Base-by-base conservation (phyloP, 2,113 vertebrate species). In the Pachypanchax playfairii region DNA sequence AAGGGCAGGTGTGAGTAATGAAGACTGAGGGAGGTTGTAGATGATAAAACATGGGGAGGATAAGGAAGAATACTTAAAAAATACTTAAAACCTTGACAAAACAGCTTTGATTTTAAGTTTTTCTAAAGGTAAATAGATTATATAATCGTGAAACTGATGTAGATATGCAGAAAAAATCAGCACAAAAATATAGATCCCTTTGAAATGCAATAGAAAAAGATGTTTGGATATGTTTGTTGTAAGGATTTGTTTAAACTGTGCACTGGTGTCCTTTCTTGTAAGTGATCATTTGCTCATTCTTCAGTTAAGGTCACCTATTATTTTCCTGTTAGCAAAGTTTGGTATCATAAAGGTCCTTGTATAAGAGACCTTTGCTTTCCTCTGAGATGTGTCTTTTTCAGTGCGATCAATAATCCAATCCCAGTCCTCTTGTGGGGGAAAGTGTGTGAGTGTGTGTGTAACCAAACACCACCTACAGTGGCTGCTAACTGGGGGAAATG, bases 351-450 rank as follows among this genome's bases (percentile, higher is more conserved):
- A 65, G 56, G 65, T 69, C 62, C 59, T 63, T 47, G 53, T 49
- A 62, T 51, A 55, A 75, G 31, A 79, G 71, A 78, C 59, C 58
- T 81, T 47, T 59, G 46, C 85, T 77, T 65, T 86, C 80, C 79
- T 79, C 75, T 77, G 54, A 84, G 78, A 82, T 75, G 50, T 4
- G 43, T 35, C 70, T 60, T 62, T 86, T 77, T 82, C 65, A 41
- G 49, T 55, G 59, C 38, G 44, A 86, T 90, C 88, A 81, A 88
- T 88, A 89, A 83, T 72, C 73, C 85, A 84, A 84, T 90, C 82
- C 78, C 53, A 67, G 70, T 66, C 65, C 75, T 56, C 64, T 65
- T 63, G 65, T 71, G 56, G 41, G 62, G 46, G 33, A 49, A 53
- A 59, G 54, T 56, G 38, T 59, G 70, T 73, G 18, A 58, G 73